phyloP scores from a whole-genome alignment of 2,113 vertebrate genomes.

The Macquaria australasica region DNA sequence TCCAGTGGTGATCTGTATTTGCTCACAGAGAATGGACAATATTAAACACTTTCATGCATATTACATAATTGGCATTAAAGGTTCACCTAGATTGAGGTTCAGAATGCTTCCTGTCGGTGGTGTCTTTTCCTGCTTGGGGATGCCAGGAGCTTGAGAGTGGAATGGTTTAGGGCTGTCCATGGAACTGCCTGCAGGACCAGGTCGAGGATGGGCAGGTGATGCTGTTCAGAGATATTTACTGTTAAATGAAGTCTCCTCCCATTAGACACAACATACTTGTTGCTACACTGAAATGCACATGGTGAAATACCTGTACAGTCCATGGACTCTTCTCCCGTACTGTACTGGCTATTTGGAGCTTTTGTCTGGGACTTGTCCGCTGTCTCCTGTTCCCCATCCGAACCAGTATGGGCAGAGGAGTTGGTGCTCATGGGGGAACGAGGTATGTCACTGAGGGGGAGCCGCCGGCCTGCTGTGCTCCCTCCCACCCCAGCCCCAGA shows the following conservation, averaged over 20 bases:
- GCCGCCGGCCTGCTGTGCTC: conserved; percentile 82
- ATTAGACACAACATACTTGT: not conserved
- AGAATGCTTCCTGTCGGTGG: conserved; percentile 94
- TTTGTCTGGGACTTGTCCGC: conserved; percentile 89
- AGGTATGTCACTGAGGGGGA: conserved; percentile 91
- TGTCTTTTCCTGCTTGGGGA: conserved; percentile 89
- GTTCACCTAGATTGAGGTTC: conserved; percentile 96
- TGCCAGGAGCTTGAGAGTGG: conserved; percentile 89
- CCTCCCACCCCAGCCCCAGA: conserved; percentile 74
- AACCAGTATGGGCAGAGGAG: conserved; percentile 96
- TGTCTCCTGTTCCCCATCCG: conserved; percentile 93
- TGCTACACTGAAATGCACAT: not conserved
- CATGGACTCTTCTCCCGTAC: conserved; percentile 93
- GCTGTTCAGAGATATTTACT: conserved; percentile 76
- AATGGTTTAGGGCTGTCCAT: conserved; percentile 93
- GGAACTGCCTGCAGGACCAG: conserved; percentile 88
- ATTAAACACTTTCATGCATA: not conserved
- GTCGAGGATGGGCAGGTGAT: conserved; percentile 88
- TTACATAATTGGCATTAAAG: not conserved
- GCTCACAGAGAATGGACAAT: conserved; percentile 4
- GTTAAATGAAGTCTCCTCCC: not conserved
- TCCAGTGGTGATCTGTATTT: not conserved
- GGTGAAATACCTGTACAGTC: conserved; percentile 89
- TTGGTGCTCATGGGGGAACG: conserved; percentile 98
- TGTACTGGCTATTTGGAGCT: conserved; percentile 89